Percentiles rank a stretch among this genome's conserved stretches.
Conservation (phyloP, 2,113 vertebrate species). For the Isichthys henryi region DNA sequence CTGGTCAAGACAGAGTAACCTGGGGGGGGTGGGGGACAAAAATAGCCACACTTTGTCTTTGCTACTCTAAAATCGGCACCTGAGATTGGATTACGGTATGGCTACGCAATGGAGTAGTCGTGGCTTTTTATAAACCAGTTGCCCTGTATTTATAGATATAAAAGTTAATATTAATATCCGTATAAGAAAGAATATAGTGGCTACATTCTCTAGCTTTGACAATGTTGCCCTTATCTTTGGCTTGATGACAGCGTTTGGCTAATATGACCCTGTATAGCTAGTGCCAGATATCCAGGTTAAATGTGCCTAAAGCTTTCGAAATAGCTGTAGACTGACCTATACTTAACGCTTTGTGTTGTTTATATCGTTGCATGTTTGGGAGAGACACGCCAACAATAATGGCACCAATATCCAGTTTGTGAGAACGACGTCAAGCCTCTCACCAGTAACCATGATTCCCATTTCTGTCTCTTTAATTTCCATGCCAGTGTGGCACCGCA, state of each 20-base stretch:
- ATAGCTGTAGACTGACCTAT: neutral
- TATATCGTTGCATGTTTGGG: neutral
- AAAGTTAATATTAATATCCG: constrained; percentile 35
- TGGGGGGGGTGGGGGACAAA: constrained; percentile 32
- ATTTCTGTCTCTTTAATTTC: neutral
- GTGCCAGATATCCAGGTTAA: neutral
- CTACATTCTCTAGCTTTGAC: constrained; percentile 3
- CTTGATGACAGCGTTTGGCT: neutral
- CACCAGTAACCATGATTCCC: neutral
- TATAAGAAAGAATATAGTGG: constrained; percentile 15
- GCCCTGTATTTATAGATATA: constrained; percentile 48
- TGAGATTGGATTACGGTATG: constrained; percentile 44
- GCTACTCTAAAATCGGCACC: constrained; percentile 46
- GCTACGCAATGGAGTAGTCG: constrained; percentile 35
- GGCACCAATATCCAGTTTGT: neutral
- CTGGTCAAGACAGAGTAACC: constrained; percentile 36
- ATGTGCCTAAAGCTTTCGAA: neutral
- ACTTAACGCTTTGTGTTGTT: neutral
- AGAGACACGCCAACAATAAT: neutral
- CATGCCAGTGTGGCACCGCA: neutral
- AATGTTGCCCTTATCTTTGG: neutral
- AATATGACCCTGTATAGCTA: neutral
- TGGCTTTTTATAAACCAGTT: constrained; percentile 47
- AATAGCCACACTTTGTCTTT: constrained; percentile 44
- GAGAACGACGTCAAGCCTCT: neutral